Evolutionary conservation across 2,113 vertebrate species (phyloP).

Genomic region (Procavia capensis): DNA sequence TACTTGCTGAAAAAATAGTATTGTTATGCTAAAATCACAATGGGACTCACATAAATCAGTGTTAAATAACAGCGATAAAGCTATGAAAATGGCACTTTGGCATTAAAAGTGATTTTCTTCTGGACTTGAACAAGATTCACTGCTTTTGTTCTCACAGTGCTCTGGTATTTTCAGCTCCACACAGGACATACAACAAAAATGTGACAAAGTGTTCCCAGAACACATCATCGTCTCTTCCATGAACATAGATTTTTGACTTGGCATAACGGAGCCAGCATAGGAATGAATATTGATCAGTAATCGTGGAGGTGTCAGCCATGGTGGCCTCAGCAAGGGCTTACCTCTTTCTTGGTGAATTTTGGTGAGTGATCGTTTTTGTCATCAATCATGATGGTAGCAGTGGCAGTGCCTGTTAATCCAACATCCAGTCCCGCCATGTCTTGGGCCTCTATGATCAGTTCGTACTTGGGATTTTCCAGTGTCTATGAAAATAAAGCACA

Average conservation of each 20-base stretch:
- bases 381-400: slow-evolving; percentile 96
- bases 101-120: slow-evolving; percentile 64
- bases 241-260: background rate
- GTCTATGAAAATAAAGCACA: slow-evolving; percentile 87
- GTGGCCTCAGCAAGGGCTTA: slow-evolving; percentile 72
- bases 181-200: background rate
- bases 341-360: slow-evolving; percentile 98
- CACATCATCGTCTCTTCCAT: background rate
- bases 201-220: background rate
- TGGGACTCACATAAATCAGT: background rate
- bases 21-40: slow-evolving; percentile 60
- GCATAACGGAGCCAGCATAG: background rate
- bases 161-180: background rate
- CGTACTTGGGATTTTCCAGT: slow-evolving; percentile 95
- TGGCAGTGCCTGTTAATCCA: slow-evolving; percentile 96
- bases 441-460: slow-evolving; percentile 96
- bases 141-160: slow-evolving; percentile 6
- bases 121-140: slow-evolving; percentile 61
- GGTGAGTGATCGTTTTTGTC: slow-evolving; percentile 98
- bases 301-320: rapidly evolving
- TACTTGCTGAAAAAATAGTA: slow-evolving; percentile 53
- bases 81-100: slow-evolving; percentile 36
- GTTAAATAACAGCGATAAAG: slow-evolving; percentile 44
- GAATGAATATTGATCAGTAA: rapidly evolving
- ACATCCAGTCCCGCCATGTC: slow-evolving; percentile 97